Conservation (phyloP, 2,797 vertebrate species). For the Neomorphus geoffroyi region DNA sequence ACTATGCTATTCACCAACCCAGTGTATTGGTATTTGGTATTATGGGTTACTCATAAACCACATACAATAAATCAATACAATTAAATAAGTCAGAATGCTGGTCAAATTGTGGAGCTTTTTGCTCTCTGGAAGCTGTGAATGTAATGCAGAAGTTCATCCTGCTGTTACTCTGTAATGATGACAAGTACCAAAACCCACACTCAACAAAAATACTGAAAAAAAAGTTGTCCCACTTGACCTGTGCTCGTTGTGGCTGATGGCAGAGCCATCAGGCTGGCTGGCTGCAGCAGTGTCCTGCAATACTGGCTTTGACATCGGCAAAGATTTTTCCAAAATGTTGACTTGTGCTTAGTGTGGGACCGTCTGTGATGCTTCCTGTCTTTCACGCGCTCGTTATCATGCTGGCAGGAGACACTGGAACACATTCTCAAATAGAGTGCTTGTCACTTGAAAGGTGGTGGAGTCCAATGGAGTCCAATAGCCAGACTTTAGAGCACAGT, state of each 20-base stretch:
- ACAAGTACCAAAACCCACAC: background rate
- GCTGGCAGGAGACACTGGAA: background rate
- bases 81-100: background rate
- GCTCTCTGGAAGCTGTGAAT: background rate
- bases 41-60: background rate
- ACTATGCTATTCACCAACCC: background rate
- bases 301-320: background rate
- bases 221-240: background rate
- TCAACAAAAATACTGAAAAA: background rate
- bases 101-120: background rate
- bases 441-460: background rate
- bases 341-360: background rate
- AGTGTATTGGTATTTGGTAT: background rate
- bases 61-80: background rate
- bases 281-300: background rate
- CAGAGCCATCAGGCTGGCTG: background rate
- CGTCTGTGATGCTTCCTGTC: background rate
- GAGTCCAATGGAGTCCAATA: no score
- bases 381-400: accelerated
- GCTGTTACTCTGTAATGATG: background rate
- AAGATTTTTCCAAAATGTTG: background rate
- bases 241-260: background rate
- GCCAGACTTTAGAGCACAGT: background rate
- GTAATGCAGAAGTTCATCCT: background rate
- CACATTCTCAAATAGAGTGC: background rate